These are phyloP conservation scores for Orius laevigatus DNA, from an alignment of 1,140 invertebrate species.

Conservation along the genomic window DNA sequence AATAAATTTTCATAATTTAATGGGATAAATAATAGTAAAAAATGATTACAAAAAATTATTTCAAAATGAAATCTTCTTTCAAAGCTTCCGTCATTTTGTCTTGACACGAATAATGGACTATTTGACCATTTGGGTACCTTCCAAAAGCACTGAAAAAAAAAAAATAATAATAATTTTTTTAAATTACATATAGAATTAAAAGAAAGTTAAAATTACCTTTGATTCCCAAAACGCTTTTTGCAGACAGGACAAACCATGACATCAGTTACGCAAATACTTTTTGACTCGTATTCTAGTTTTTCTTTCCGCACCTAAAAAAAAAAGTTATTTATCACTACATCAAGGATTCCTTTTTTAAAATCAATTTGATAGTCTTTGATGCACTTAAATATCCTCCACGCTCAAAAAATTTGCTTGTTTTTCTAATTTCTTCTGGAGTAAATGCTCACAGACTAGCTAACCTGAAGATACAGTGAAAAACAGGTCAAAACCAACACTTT, in stretches of 20 bases:
- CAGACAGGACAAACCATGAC: slow-evolving; percentile 78
- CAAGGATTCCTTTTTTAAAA: too few species aligned
- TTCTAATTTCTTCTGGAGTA: too few species aligned
- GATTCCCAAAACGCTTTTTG: slow-evolving; percentile 78
- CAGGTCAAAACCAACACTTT: neutral
- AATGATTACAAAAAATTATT: neutral
- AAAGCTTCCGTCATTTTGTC: slow-evolving; percentile 9
- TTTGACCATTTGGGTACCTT: slow-evolving; percentile 75
- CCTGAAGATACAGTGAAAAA: slow-evolving; percentile 12
- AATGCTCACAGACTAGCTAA: too few species aligned
- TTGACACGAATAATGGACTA: slow-evolving; percentile 77
- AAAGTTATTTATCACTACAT: too few species aligned
- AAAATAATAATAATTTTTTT: slow-evolving; percentile 16
- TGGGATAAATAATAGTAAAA: slow-evolving; percentile 3
- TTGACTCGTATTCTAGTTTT: slow-evolving; percentile 60
- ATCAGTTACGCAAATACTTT: slow-evolving; percentile 67
- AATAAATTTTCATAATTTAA: too few species aligned
- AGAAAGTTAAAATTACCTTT: slow-evolving; percentile 39
- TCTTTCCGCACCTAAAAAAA: slow-evolving; percentile 51
- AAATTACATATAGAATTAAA: neutral
- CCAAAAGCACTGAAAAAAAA: slow-evolving; percentile 65
- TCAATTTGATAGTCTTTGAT: too few species aligned
- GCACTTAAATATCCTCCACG: too few species aligned
- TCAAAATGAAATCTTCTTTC: neutral
- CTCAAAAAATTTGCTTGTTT: too few species aligned